A percentile compares a stretch with the other conserved stretches of the same genome.
Conservation (phyloP, 2,797 vertebrate species). For the Pempheris klunzingeri region DNA sequence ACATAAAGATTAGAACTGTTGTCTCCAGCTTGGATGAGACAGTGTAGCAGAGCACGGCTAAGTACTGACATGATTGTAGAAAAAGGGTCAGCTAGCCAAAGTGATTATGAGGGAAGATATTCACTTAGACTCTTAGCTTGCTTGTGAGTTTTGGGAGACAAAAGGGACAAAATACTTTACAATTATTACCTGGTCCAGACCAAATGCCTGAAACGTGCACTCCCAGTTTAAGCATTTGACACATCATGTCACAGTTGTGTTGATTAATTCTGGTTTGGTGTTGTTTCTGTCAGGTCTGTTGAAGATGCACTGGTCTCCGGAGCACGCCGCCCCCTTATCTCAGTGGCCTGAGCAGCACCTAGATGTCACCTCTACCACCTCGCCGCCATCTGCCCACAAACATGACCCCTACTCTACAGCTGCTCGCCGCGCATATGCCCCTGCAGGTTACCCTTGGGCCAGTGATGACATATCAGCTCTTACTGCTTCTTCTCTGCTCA, state of each 20-base stretch:
- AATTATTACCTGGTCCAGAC: not conserved
- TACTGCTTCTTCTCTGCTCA: conserved; percentile 95
- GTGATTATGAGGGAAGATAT: conserved; percentile 45
- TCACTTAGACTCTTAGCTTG: not conserved
- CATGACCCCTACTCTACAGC: conserved; percentile 87
- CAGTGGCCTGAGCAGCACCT: conserved; percentile 99
- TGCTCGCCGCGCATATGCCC: conserved; percentile 87
- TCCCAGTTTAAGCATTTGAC: not conserved
- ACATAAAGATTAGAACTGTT: conserved; percentile 71
- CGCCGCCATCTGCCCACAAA: conserved; percentile 91
- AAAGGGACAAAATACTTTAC: not conserved
- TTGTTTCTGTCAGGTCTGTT: conserved; percentile 86
- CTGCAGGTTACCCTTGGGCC: conserved; percentile 93
- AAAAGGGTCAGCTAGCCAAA: conserved; percentile 37
- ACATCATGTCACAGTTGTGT: not conserved
- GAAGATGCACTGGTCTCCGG: conserved; percentile 99
- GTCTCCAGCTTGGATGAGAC: conserved; percentile 55
- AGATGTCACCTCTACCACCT: conserved; percentile 95
- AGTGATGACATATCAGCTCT: conserved; percentile 97
- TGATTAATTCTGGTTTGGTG: conserved; percentile 26
- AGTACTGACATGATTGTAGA: conserved; percentile 61
- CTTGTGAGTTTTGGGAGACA: conserved; percentile 9
- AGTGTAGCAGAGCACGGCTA: conserved; percentile 44
- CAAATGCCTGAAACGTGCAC: not conserved
- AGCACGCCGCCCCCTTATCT: conserved; percentile 94